phyloP scores from a whole-genome alignment of 2,113 vertebrate species.

The Haemorhous mexicanus region DNA sequence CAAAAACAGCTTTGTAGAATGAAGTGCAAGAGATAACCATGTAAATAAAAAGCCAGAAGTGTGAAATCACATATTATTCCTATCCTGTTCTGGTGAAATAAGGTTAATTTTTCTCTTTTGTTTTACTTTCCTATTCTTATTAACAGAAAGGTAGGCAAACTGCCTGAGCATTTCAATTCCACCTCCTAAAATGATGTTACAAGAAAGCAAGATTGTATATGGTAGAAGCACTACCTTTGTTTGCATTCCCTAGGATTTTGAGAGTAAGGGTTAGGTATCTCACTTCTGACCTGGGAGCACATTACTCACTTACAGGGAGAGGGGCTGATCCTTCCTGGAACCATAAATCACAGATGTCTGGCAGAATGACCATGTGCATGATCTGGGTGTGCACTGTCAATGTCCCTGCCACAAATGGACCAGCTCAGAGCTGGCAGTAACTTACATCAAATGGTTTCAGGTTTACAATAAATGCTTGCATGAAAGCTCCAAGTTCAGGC shows the following conservation, averaged over 20 bases:
- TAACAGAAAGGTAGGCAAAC: background rate
- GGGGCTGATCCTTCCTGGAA: background rate
- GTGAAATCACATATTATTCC: background rate
- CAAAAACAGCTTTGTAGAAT: background rate
- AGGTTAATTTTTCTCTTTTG: background rate
- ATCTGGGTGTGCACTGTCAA: background rate
- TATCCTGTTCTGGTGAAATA: background rate
- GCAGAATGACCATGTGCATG: background rate
- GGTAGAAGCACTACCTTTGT: background rate
- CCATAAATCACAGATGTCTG: background rate
- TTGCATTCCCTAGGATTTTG: background rate
- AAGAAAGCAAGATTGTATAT: background rate
- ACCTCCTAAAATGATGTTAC: background rate
- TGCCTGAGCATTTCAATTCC: background rate
- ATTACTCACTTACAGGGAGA: background rate
- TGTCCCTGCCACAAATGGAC: background rate
- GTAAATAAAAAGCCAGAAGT: background rate
- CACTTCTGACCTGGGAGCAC: background rate
- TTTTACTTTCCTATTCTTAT: background rate
- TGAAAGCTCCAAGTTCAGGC: background rate
- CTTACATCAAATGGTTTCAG: background rate
- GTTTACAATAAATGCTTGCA: background rate
- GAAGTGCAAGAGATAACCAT: background rate
- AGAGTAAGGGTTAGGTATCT: background rate
- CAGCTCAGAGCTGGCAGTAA: background rate